Evolutionary conservation across 2,797 vertebrate species (phyloP).

Genomic region (Labeo calbasu): DNA sequence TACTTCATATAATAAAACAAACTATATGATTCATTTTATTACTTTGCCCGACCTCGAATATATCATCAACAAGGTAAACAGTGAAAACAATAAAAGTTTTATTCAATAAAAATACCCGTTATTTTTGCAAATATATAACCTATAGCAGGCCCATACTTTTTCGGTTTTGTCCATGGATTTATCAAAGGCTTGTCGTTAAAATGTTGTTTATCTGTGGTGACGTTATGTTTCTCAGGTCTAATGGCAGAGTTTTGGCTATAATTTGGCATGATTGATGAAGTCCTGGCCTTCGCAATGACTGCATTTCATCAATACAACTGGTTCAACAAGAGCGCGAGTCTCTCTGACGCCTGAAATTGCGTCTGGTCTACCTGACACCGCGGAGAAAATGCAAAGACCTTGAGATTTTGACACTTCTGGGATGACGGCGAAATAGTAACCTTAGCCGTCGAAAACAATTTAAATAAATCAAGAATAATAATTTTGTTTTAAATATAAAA

Average conservation of each 20-base stretch:
- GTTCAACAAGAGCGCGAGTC: slow-evolving; percentile 75
- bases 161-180: slow-evolving; percentile 24
- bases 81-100: not conserved
- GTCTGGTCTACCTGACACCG: slow-evolving; percentile 44
- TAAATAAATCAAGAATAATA: not conserved
- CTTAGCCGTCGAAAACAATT: not conserved
- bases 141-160: not conserved
- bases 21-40: slow-evolving; percentile 5
- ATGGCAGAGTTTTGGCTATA: slow-evolving; percentile 83
- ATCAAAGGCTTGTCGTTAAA: slow-evolving; percentile 54
- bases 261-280: slow-evolving; percentile 97
- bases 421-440: not conserved
- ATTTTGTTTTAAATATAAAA: not conserved
- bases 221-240: slow-evolving; percentile 72
- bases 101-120: not conserved
- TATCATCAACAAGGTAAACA: slow-evolving; percentile 2
- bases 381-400: slow-evolving; percentile 18
- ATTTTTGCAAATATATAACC: not conserved
- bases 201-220: slow-evolving; percentile 82
- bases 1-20: slow-evolving; percentile 6
- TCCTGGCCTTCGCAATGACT: slow-evolving; percentile 84
- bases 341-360: slow-evolving; percentile 48
- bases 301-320: slow-evolving; percentile 91
- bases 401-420: slow-evolving; percentile 5
- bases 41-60: slow-evolving; percentile 5